Evolutionary conservation across 2,888 invertebrate genomes (phyloP).

Genomic region (Dione vanillae): DNA sequence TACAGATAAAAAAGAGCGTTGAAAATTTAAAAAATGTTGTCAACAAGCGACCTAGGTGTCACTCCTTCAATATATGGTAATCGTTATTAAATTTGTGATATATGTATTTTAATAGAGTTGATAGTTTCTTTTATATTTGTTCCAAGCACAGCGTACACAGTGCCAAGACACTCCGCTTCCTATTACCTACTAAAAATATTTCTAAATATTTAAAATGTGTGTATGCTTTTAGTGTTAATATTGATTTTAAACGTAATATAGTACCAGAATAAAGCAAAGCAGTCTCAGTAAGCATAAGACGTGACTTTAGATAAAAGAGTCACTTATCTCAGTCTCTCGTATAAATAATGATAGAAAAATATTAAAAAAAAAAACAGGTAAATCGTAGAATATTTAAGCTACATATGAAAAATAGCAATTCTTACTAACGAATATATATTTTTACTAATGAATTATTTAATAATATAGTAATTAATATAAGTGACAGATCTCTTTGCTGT

Average conservation of each 20-base stretch:
- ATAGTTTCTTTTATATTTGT: not conserved
- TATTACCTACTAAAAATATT: no score
- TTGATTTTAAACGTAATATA: not conserved
- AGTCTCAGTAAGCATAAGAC: not conserved
- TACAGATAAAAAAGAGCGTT: constrained; percentile 27
- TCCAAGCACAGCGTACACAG: no score
- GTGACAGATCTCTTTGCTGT: not conserved
- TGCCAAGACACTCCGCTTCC: no score
- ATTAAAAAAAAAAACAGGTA: not conserved
- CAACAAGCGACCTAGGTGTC: constrained; percentile 17
- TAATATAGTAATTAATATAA: no score
- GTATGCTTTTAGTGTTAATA: not conserved
- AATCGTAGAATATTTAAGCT: not conserved
- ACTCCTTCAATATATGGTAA: constrained; percentile 21
- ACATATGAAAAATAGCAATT: no score
- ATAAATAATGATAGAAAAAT: not conserved
- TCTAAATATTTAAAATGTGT: not conserved
- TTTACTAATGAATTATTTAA: no score
- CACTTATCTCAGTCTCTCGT: not conserved
- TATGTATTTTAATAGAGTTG: not conserved
- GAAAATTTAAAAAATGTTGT: constrained; percentile 30
- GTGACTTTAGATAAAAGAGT: not conserved
- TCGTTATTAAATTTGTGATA: constrained; percentile 5
- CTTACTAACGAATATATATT: no score
- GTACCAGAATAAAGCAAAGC: not conserved